Percentiles rank a stretch among this genome's conserved stretches.
Conservation (phyloP, 2,113 vertebrate genomes). For the Lasiurus borealis region DNA sequence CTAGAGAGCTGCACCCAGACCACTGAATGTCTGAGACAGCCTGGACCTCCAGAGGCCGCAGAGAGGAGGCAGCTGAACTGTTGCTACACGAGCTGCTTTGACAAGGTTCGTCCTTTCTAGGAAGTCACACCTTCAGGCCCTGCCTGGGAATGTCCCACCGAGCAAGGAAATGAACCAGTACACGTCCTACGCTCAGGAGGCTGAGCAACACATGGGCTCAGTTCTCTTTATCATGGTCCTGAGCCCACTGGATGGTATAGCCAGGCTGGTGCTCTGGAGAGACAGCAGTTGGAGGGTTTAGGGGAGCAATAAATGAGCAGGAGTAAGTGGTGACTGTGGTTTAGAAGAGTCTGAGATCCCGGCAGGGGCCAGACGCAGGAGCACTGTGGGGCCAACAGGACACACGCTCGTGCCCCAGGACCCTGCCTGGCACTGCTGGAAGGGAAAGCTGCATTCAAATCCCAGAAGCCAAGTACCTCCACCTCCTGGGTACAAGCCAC, state of each 20-base stretch:
- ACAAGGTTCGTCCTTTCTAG: background rate
- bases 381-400: background rate
- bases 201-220: accelerated
- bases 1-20: background rate
- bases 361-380: background rate
- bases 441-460: accelerated
- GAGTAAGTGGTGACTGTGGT: background rate
- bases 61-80: accelerated
- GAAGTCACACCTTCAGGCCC: background rate
- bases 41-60: accelerated
- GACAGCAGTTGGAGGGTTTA: background rate
- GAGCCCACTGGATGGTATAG: accelerated
- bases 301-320: background rate
- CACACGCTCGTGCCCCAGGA: accelerated
- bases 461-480: accelerated
- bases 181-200: background rate
- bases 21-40: accelerated
- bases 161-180: accelerated
- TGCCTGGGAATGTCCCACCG: background rate
- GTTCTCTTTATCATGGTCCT: background rate
- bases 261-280: background rate
- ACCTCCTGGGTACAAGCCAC: accelerated
- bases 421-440: background rate
- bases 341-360: background rate
- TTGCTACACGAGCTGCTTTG: background rate